phyloP scores from a whole-genome alignment of 2,113 vertebrate species.

The Xiphorhynchus elegans region DNA sequence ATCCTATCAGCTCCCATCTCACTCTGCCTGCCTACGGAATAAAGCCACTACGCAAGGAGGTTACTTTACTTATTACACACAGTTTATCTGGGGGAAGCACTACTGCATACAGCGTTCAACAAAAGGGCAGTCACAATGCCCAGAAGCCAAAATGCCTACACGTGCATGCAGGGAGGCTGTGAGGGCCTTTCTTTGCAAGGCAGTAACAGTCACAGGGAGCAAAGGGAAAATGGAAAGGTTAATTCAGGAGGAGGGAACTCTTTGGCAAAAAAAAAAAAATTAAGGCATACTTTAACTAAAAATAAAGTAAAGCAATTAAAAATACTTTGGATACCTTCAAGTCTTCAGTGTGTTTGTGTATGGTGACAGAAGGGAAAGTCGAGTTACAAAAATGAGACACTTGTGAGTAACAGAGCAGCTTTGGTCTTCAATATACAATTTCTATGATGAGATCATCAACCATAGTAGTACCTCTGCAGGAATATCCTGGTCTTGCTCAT shows the following conservation, averaged over 20 bases:
- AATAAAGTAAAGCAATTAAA: background rate
- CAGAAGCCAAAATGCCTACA: background rate
- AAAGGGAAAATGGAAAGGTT: background rate
- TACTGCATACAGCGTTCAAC: background rate
- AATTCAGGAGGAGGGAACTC: background rate
- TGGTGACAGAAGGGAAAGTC: background rate
- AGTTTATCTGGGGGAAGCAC: background rate
- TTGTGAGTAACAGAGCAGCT: background rate
- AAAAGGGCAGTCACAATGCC: background rate
- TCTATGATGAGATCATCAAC: background rate
- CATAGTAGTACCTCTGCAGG: background rate
- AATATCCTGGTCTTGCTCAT: background rate
- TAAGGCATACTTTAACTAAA: background rate
- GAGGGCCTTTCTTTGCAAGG: background rate
- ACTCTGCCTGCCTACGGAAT: accelerated
- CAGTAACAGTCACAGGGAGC: background rate
- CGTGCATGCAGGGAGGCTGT: background rate
- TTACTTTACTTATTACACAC: background rate
- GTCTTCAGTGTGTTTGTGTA: background rate
- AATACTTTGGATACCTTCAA: background rate
- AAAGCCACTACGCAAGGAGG: background rate
- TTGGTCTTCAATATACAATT: background rate
- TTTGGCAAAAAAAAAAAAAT: background rate
- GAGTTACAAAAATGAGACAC: background rate
- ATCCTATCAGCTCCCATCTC: background rate